phyloP scores from a whole-genome alignment of 1,140 invertebrate genomes.

The Leptinotarsa undecemlineata region DNA sequence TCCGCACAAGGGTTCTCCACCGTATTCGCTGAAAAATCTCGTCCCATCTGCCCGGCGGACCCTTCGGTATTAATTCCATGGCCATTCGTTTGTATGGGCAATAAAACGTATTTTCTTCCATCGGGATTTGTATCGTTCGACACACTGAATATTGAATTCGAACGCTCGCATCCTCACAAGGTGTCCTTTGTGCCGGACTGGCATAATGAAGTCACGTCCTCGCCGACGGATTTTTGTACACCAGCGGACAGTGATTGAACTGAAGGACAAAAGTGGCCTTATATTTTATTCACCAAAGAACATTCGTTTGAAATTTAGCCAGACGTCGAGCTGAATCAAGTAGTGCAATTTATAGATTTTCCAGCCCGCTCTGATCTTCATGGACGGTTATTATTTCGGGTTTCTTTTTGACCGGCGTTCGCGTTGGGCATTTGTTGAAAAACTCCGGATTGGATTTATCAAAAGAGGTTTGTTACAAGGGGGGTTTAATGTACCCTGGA shows the following conservation, averaged over 20 bases:
- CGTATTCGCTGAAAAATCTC: not conserved
- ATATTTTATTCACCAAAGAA: constrained; percentile 48
- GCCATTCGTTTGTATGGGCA: constrained; percentile 25
- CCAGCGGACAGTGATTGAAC: constrained; percentile 47
- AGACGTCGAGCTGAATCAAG: constrained; percentile 42
- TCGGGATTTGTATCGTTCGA: constrained; percentile 36
- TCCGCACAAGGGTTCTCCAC: not conserved
- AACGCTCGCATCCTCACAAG: constrained; percentile 32
- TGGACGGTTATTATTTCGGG: constrained; percentile 3
- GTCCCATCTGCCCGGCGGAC: not conserved
- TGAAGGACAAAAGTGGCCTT: constrained; percentile 41
- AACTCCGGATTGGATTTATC: not conserved
- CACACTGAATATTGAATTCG: constrained; percentile 37
- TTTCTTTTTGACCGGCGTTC: constrained; percentile 1
- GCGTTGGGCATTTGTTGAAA: not conserved
- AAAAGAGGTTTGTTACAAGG: not conserved
- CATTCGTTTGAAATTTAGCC: constrained; percentile 44
- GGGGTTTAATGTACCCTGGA: not conserved
- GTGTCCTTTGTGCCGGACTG: constrained; percentile 37
- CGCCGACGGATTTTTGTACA: constrained; percentile 37
- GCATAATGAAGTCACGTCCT: constrained; percentile 45
- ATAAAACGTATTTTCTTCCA: constrained; percentile 28
- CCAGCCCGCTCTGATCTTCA: constrained; percentile 17
- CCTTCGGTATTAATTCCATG: constrained; percentile 25
- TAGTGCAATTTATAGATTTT: constrained; percentile 26